These are phyloP conservation scores for Diplogasteroides magnus DNA, from an alignment of 1,140 invertebrate genomes.

Conservation along the genomic window DNA sequence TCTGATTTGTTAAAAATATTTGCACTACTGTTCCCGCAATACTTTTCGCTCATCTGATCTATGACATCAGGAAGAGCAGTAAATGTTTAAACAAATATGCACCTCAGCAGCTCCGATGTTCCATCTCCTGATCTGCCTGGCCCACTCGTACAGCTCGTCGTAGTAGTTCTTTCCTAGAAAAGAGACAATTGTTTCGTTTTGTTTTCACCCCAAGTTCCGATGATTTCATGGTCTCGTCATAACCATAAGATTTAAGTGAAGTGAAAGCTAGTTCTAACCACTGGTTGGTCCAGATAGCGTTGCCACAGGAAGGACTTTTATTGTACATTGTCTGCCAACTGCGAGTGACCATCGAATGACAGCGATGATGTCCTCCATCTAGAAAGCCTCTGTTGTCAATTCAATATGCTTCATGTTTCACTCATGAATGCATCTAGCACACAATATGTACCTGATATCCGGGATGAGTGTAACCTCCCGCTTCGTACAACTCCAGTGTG, in stretches of 20 bases:
- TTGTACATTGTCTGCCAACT: conserved; percentile 20
- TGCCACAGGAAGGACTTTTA: conserved; percentile 28
- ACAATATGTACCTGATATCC: conserved; percentile 35
- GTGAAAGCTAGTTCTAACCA: conserved; percentile 16
- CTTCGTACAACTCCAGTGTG: conserved; percentile 26
- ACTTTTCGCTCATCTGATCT: too few relatives aligned
- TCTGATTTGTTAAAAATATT: too few relatives aligned
- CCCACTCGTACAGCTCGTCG: conserved; percentile 38
- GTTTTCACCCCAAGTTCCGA: too few relatives aligned
- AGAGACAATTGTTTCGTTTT: too few relatives aligned
- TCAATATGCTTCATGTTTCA: too few relatives aligned
- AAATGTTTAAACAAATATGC: background rate
- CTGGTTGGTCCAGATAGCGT: conserved; percentile 33
- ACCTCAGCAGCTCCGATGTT: conserved; percentile 41
- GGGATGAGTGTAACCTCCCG: conserved; percentile 37
- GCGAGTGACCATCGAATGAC: conserved; percentile 39
- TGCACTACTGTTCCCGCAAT: too few relatives aligned
- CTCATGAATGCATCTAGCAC: too few relatives aligned
- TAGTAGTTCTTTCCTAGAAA: conserved; percentile 24
- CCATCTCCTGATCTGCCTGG: conserved; percentile 37
- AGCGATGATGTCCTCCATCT: conserved; percentile 43
- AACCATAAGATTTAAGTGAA: background rate
- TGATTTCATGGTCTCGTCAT: background rate
- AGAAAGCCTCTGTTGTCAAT: too few relatives aligned
- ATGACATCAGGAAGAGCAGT: too few relatives aligned